A percentile compares a stretch with the other conserved stretches of the same genome.
These are phyloP conservation scores for Cyphomyrus plagiostoma DNA, from an alignment of 2,113 vertebrate species.

Conservation along the genomic window DNA sequence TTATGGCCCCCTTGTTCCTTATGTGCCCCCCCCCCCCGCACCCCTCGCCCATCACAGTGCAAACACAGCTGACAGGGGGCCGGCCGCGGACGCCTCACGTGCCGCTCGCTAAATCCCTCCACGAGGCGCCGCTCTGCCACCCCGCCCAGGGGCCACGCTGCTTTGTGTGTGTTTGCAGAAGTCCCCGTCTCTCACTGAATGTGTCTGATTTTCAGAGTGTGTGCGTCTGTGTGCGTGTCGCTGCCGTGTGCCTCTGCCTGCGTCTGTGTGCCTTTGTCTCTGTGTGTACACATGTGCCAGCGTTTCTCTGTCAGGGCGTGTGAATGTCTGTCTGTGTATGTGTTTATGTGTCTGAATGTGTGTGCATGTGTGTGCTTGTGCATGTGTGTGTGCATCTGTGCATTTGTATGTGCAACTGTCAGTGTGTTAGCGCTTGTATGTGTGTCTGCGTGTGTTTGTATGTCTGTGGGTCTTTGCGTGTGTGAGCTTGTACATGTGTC, in stretches of 20 bases:
- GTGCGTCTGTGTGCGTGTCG: constrained; percentile 10
- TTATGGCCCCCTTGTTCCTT: background rate
- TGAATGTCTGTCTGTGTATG: background rate
- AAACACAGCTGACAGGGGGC: constrained; percentile 64
- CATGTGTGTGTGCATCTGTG: background rate
- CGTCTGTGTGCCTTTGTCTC: background rate
- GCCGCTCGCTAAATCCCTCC: constrained; percentile 54
- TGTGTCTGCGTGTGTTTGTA: background rate
- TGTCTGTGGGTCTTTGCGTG: background rate
- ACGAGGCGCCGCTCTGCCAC: constrained; percentile 31
- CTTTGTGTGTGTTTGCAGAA: constrained; percentile 30
- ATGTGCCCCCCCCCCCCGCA: background rate
- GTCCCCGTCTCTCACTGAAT: constrained; percentile 21
- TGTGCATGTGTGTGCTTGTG: background rate
- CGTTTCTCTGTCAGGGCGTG: constrained; percentile 1
- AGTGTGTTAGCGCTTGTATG: too few relatives aligned
- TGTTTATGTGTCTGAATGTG: constrained; percentile 1
- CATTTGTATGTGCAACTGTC: background rate
- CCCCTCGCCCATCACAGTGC: constrained; percentile 41
- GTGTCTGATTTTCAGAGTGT: constrained; percentile 13
- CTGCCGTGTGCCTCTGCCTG: background rate
- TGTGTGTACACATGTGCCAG: constrained; percentile 4
- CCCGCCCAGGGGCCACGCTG: constrained; percentile 37
- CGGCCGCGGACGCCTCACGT: constrained; percentile 52
- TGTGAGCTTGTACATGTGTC: background rate